Evolutionary conservation across 2,797 vertebrate genomes (phyloP).

Genomic region (Eutrigla gurnardus): DNA sequence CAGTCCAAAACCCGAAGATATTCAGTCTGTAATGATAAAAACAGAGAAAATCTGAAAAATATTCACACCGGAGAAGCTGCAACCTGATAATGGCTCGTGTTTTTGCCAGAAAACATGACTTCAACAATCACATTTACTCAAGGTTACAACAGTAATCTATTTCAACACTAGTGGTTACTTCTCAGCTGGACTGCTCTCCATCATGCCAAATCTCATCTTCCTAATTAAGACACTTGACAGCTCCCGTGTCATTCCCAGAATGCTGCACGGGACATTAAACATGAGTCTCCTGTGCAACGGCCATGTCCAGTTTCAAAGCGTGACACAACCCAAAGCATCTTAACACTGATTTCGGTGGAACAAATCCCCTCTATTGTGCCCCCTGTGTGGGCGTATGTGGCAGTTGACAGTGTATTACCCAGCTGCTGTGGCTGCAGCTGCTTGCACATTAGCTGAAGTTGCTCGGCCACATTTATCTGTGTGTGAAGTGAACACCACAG

Average conservation of each 20-base stretch:
- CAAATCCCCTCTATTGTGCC: constrained; percentile 61
- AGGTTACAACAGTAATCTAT: neutral
- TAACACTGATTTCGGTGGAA: constrained; percentile 60
- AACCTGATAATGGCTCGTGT: neutral
- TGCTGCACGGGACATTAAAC: constrained; percentile 11
- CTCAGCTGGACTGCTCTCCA: constrained; percentile 11
- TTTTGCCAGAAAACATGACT: neutral
- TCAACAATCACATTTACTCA: neutral
- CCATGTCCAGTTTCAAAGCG: constrained; percentile 47
- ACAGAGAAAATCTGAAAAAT: neutral
- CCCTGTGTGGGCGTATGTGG: constrained; percentile 61
- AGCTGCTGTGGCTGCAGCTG: constrained; percentile 70
- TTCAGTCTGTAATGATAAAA: neutral
- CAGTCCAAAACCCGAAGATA: neutral
- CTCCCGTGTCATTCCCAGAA: constrained; percentile 27
- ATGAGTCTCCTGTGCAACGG: constrained; percentile 12
- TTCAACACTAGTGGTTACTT: neutral
- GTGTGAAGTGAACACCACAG: constrained; percentile 50
- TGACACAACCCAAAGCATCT: constrained; percentile 50
- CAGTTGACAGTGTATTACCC: constrained; percentile 62
- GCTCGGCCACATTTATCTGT: constrained; percentile 66
- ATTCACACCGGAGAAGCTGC: constrained; percentile 16
- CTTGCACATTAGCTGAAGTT: constrained; percentile 65
- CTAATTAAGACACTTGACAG: constrained; percentile 27
- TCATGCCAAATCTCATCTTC: constrained; percentile 6